These are phyloP conservation scores for Danio albolineatus DNA, from an alignment of 2,797 vertebrate genomes.

Conservation along the genomic window DNA sequence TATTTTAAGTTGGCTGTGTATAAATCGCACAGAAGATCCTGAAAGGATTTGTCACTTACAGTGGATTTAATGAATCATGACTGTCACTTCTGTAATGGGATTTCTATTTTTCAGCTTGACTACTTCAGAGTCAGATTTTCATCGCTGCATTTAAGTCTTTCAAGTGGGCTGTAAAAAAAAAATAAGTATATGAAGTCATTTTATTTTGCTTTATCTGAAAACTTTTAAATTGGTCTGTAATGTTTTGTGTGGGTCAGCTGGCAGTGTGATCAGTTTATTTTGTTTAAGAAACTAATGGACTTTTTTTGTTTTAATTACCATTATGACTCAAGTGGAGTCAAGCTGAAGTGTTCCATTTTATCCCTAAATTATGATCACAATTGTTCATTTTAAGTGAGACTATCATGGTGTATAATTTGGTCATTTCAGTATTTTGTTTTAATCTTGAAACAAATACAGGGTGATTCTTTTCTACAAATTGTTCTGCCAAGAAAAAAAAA, in stretches of 20 bases:
- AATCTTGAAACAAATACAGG: conserved; percentile 25
- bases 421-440: conserved; percentile 6
- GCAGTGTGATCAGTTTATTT: background rate
- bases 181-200: background rate
- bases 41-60: background rate
- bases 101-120: background rate
- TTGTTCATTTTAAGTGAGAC: conserved; percentile 4
- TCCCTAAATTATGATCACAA: conserved; percentile 24
- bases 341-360: conserved; percentile 22
- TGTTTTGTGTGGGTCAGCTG: conserved; percentile 18
- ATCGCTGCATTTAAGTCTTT: background rate
- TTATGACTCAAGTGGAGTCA: background rate
- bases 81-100: background rate
- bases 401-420: background rate
- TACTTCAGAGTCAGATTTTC: background rate
- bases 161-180: background rate
- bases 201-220: background rate
- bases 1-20: conserved; percentile 12
- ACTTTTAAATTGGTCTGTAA: background rate
- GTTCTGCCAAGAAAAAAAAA: conserved; percentile 7
- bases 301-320: background rate
- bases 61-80: background rate
- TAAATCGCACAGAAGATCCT: conserved; percentile 18
- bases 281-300: conserved; percentile 42
- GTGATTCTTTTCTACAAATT: conserved; percentile 37